Base-by-base conservation (phyloP, 2,888 invertebrate species). In the Dryobotodes eremita region DNA sequence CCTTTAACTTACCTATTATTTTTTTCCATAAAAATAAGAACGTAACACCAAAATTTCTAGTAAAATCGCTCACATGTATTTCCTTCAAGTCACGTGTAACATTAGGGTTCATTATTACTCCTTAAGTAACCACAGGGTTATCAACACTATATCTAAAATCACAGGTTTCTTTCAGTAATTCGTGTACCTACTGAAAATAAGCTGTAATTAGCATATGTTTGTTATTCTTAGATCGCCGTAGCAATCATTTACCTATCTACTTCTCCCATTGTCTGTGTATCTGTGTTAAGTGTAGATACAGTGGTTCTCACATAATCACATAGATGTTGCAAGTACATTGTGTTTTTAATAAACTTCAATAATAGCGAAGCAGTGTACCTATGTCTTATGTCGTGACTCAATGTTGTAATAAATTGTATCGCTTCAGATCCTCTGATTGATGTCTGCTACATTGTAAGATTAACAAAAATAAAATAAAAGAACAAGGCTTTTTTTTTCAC, bases 401-500 rank as follows among this genome's bases (percentile, higher is more conserved):
- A 64, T 68, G 86, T 68, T 66, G 85, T 89, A 80, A 86, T 89
- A 87, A 89, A 86, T 87, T 85, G 81, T 77, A 65, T 70, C 71
- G 61, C 75, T 84, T 82, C 77, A 87, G 79, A 83, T 88, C 85
- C 53, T 59, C 80, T 88, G 90, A 89, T 90, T 88, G 88, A 85
- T 84, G 83, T 71, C 77, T 74, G 78, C 84, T 42, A 31, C 11
- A 42, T 79, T 86, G 83, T 82, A 75, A 85, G 76, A 85, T 86
- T 62, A 46, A 26, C 36, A 79, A 85, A 86, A 87, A 84, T 46
- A 46, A 82, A 74, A 57, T 57, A 59, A 59, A 26, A 42, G 7
- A n/a, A 66, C 6, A 36, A 11, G 20, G 26, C 6, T 57, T 79
- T 36, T 57, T 79, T 36, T 55, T 65, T 53, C 31, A 11, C n/a